A percentile compares a stretch with the other conserved stretches of the same genome.
Conservation (phyloP, 2,113 vertebrate genomes). For the Calidris pygmaea region DNA sequence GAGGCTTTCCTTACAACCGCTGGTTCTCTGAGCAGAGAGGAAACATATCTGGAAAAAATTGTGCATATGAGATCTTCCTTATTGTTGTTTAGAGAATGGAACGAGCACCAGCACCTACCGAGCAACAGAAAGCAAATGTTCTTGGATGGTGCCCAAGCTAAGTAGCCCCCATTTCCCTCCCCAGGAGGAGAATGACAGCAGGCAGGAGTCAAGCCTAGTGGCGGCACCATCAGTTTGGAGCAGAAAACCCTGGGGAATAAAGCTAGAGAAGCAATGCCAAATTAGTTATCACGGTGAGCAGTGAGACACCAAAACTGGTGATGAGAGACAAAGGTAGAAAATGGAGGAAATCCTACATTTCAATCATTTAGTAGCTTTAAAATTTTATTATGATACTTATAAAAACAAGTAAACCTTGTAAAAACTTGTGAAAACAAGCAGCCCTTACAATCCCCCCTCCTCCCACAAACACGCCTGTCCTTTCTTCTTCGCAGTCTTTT, state of each 20-base stretch:
- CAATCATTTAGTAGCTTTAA: background rate
- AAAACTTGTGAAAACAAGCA: background rate
- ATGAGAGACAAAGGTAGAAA: background rate
- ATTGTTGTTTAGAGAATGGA: background rate
- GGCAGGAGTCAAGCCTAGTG: background rate
- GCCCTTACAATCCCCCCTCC: background rate
- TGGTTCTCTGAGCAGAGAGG: background rate
- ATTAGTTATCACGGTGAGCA: background rate
- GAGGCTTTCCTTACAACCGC: background rate
- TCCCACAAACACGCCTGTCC: background rate
- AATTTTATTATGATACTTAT: background rate
- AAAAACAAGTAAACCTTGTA: no score
- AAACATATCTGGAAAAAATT: background rate
- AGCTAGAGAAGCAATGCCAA: background rate
- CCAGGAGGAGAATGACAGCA: background rate
- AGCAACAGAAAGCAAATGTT: background rate
- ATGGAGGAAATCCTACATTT: background rate
- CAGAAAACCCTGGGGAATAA: background rate
- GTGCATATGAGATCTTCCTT: background rate
- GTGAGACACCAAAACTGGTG: background rate
- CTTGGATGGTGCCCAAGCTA: background rate
- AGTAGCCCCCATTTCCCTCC: background rate
- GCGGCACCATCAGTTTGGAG: accelerated
- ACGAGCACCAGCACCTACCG: background rate
- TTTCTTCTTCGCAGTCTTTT: background rate